These are phyloP conservation scores for Scaptomyza flava DNA, from an alignment of 2,888 invertebrate species.

Conservation along the genomic window DNA sequence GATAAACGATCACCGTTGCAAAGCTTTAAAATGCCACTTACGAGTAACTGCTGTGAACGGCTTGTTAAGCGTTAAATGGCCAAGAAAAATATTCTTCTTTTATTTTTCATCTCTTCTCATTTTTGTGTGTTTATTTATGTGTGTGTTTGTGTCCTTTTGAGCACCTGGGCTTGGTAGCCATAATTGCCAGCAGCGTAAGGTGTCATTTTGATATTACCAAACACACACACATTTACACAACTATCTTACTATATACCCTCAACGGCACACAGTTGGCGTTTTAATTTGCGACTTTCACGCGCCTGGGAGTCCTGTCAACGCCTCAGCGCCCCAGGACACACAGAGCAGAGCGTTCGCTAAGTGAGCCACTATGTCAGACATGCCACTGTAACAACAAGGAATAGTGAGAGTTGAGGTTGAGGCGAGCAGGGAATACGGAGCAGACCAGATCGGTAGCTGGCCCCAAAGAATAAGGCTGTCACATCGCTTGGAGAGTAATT, in stretches of 20 bases:
- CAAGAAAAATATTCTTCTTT: conserved; percentile 52
- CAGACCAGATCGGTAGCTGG: conserved; percentile 15
- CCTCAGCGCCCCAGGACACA: conserved; percentile 8
- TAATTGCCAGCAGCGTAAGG: conserved; percentile 50
- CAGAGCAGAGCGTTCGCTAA: conserved; percentile 43
- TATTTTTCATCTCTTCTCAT: background rate
- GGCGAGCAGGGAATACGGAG: background rate
- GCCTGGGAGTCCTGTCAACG: conserved; percentile 57
- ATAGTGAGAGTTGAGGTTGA: background rate
- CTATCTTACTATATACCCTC: background rate
- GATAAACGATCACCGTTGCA: conserved; percentile 69
- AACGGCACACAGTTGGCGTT: conserved; percentile 67
- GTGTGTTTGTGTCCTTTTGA: conserved; percentile 5
- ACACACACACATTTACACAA: background rate
- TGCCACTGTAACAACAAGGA: conserved; percentile 12
- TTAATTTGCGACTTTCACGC: conserved; percentile 69
- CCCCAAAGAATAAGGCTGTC: background rate
- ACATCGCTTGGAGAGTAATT: conserved; percentile 66
- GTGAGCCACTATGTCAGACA: conserved; percentile 75
- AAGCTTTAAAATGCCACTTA: conserved; percentile 77
- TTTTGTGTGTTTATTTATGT: background rate
- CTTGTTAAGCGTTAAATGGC: conserved; percentile 72
- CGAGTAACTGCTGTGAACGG: conserved; percentile 68
- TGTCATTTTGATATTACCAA: conserved; percentile 63
- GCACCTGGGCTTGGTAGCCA: conserved; percentile 52